Evolutionary conservation across 2,113 vertebrate genomes (phyloP).

Genomic region (Colossoma macropomum): DNA sequence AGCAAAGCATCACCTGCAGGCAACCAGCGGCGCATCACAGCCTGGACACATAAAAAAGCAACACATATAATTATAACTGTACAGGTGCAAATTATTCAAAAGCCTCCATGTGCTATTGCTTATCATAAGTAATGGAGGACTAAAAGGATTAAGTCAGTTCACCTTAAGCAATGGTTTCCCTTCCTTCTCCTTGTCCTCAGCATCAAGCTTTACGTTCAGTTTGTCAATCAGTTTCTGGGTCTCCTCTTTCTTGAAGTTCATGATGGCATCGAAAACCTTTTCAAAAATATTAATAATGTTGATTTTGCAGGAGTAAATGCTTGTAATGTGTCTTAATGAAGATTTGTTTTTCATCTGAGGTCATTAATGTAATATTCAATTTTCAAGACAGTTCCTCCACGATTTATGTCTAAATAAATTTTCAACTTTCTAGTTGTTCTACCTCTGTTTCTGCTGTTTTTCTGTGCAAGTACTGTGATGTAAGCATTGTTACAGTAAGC

Average conservation of each 20-base stretch:
- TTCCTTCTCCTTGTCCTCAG: constrained; percentile 69
- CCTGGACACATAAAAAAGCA: constrained; percentile 43
- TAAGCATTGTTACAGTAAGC: too few species aligned
- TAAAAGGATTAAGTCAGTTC: neutral
- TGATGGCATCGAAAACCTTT: constrained; percentile 76
- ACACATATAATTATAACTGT: neutral
- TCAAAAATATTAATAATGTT: neutral
- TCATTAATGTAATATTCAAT: neutral
- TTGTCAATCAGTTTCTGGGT: constrained; percentile 71
- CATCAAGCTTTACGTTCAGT: constrained; percentile 69
- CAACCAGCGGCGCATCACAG: constrained; percentile 71
- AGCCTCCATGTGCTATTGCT: neutral
- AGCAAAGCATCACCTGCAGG: constrained; percentile 70
- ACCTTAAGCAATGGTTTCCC: constrained; percentile 74
- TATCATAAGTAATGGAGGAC: neutral
- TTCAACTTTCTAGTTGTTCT: too few species aligned
- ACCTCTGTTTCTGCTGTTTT: too few species aligned
- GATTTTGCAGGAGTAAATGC: neutral
- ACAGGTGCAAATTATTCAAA: neutral
- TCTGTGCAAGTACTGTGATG: too few species aligned
- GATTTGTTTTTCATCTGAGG: too few species aligned
- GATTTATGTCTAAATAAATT: too few species aligned
- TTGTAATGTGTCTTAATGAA: neutral
- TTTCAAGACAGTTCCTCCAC: too few species aligned
- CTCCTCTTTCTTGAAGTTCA: constrained; percentile 76